Evolutionary conservation across 2,888 invertebrate species (phyloP), one percentile per base, ranked within the genome.

Genomic region (Scelioninae gen. 1): DNA sequence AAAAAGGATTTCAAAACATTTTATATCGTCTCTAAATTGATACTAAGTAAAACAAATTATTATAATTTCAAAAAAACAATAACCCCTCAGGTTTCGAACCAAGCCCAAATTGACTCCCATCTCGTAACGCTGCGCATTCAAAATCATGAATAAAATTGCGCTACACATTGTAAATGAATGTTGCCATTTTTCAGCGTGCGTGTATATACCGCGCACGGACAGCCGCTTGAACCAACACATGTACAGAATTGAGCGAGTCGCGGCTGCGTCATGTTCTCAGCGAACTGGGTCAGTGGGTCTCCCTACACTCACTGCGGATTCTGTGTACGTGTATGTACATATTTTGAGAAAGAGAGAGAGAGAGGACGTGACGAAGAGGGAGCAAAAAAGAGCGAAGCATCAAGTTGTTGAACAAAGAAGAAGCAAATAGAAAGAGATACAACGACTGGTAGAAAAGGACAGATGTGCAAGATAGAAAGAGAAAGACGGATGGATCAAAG

Each of bases 271-370:
- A 92, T 92, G 92, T 91, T 92, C 90, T 90, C 90, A 88, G 87
- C 94, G 94, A 96, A 95, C 94, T 96, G 94, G 96, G 96, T 96
- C 95, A 96, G 95, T 96, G 94, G 96, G 96, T 95, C 95, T 76
- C 81, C 76, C 75, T 71, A 71, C 81, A 65, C 81, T 69, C 51
- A 58, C 76, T 71, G 76, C 76, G 60, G 63, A 76, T 76, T 81
- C 76, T 81, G 81, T 76, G 65, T 76, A 76, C 65, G 81, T 81
- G 71, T 65, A 76, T 65, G 68, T 65, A 74, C 69, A 74, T 66
- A 79, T 72, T 79, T 60, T 60, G 58, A 58, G 69, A 58, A 60
- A n/a, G n/a, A 85, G 85, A 85, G 68, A 82, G 69, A 77, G 82
- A 85, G 84, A 53, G 77, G 56, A 72, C n/a, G 60, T 9, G 40